Evolutionary conservation across 2,888 invertebrate species (phyloP), one percentile per base, ranked within the genome.

Genomic region (Oscheius sp.): DNA sequence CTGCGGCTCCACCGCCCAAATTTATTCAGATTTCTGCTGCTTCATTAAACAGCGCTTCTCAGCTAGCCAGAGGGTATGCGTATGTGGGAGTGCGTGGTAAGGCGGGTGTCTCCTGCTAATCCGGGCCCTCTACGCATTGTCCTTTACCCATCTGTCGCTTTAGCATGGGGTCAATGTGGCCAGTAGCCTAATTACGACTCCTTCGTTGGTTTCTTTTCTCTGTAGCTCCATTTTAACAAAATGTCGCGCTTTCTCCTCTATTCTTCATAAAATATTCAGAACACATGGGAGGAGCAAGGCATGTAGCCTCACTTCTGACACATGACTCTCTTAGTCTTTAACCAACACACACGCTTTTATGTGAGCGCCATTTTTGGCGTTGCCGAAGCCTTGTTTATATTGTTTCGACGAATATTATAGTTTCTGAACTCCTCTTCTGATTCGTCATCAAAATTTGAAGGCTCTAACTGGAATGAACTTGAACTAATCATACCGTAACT

Each of bases 61-160:
- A 42, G 42, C 42, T 7, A 42, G 42, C 42, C 42, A 42, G 42
- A 42, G 42, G 42, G 42, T 42, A 42, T 42, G 7, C 7, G 42
- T 42, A 42, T 42, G 42, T 42, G 65, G 65, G 10, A 29, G 63
- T 32, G 63, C n/a, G 21, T 63, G 65, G 65, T 65, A 65, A 48
- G 65, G 51, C 33, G 48, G 65, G 68, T 68, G 68, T 53, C 68
- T 29, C 50, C 65, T 47, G 68, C 68, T 68, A 68, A 68, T 68
- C 68, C 55, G 53, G 68, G 55, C 55, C 58, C 63, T 68, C 68
- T 53, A 21, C 68, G 53, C 68, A 68, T 68, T 68, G 68, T 68
- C 68, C 68, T 68, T 68, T 68, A 68, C 68, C 68, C 68, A 68
- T 68, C 68, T 68, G 68, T 68, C 68, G 68, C 55, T 55, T 53